Evolutionary conservation across 2,113 vertebrate species (phyloP), one percentile per base, ranked within the genome.

Genomic region (Saccopteryx bilineata): DNA sequence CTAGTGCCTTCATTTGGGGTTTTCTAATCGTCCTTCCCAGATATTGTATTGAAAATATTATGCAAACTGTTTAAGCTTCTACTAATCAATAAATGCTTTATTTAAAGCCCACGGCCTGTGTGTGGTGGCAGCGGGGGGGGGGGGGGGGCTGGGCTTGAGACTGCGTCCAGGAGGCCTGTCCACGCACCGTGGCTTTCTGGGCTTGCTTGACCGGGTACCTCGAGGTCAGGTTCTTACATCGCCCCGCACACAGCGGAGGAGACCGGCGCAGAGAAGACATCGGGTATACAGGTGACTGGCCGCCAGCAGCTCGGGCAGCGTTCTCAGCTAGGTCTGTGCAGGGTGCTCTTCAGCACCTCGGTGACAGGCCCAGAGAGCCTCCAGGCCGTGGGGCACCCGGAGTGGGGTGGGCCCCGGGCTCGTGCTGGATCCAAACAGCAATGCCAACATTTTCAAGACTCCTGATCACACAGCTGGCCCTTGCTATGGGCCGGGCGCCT

Each of bases 71-170:
- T 98, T 98, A 97, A 97, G 97, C 98, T 97, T 98, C 97, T 98
- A 98, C 98, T 98, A 98, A 98, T 98, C 98, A 98, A 99, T 98
- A 99, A 98, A 98, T 78, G 98, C 98, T 98, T 98, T 98, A 99
- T 98, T 98, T 98, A 99, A 99, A 98, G 97, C 94, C 95, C 58
- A 87, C 31, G 19, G 60, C 69, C 28, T n/a, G 48, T 18, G 68
- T 66, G 86, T 95, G 69, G 46, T 93, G 74, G 15, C 17, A 13
- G 58, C 58, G 0, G 56, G 28, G 24, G 18, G 48, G 0, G 56
- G 28, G 24, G 18, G 48, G 31, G 46, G 4, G 4, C 82, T 0
- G 13, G 33, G 61, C 61, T 3, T 2, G 56, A 31, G 82, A 0
- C 9, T 0, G 11, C 0, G 17, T 33, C 56, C 50, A 13, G 81